Percentiles rank a stretch among this genome's conserved stretches.
These are phyloP conservation scores for Enteromius thamalakanensis DNA, from an alignment of 2,797 vertebrate species.

Conservation along the genomic window DNA sequence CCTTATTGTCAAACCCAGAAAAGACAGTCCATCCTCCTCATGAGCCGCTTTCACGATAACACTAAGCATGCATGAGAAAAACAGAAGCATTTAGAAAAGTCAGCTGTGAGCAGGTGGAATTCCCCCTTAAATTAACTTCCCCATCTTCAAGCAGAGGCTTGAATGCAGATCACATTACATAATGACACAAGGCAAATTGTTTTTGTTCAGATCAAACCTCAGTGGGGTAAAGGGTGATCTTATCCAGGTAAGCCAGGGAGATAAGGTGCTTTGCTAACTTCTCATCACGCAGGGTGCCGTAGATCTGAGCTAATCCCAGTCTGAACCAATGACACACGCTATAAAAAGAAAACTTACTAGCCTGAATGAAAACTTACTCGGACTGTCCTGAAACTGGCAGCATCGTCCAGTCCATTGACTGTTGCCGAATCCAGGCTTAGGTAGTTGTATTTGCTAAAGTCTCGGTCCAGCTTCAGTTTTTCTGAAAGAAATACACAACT, in stretches of 20 bases:
- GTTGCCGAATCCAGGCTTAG: constrained; percentile 92
- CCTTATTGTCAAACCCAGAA: no score
- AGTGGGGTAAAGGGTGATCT: constrained; percentile 33
- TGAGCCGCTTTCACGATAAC: background rate
- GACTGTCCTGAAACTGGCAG: constrained; percentile 92
- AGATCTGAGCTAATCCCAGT: background rate
- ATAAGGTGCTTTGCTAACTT: constrained; percentile 54
- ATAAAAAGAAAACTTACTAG: constrained; percentile 74
- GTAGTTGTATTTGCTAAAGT: constrained; percentile 98
- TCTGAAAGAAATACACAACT: constrained; percentile 71
- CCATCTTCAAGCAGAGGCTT: background rate
- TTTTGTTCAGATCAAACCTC: constrained; percentile 16
- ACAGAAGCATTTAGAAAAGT: background rate
- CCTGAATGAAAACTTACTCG: constrained; percentile 78
- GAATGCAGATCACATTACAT: constrained; percentile 13
- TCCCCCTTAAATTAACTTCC: background rate
- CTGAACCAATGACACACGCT: background rate
- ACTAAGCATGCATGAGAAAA: background rate
- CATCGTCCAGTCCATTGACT: constrained; percentile 93
- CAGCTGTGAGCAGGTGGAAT: background rate
- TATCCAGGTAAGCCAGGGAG: constrained; percentile 41
- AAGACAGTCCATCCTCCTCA: background rate
- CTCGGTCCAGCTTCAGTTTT: constrained; percentile 90
- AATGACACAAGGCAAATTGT: constrained; percentile 10
- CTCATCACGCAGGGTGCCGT: constrained; percentile 44